These are phyloP conservation scores for Diorhabda carinulata DNA, from an alignment of 1,140 invertebrate genomes.

Conservation along the genomic window DNA sequence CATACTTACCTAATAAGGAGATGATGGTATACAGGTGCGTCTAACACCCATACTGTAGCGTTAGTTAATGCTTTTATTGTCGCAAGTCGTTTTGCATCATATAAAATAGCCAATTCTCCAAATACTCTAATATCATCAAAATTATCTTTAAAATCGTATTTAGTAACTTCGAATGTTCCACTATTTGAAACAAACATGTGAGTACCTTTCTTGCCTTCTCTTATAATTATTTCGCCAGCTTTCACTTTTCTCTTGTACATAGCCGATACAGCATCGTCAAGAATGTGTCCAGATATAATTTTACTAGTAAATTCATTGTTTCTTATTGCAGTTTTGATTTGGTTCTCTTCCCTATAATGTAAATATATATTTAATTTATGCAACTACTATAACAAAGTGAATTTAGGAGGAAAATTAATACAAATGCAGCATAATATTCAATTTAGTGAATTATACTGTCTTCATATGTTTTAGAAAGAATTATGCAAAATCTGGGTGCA, in stretches of 20 bases:
- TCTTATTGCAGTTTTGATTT: slow-evolving; percentile 30
- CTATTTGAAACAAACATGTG: slow-evolving; percentile 29
- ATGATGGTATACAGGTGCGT: slow-evolving; percentile 88
- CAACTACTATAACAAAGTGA: no score
- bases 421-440: no score
- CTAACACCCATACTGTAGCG: slow-evolving; percentile 81
- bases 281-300: slow-evolving; percentile 24
- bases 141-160: slow-evolving; percentile 3
- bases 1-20: slow-evolving; percentile 86
- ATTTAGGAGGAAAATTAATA: no score
- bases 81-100: slow-evolving; percentile 28
- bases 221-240: slow-evolving; percentile 29
- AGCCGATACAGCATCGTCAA: slow-evolving; percentile 24
- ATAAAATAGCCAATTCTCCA: slow-evolving; percentile 30
- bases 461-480: no score
- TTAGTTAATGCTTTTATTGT: slow-evolving; percentile 21
- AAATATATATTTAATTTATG: no score
- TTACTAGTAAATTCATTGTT: slow-evolving; percentile 33
- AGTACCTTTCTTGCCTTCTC: slow-evolving; percentile 28
- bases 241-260: slow-evolving; percentile 27
- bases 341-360: slow-evolving; percentile 26
- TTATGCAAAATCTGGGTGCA: no score
- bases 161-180: slow-evolving; percentile 20
- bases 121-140: slow-evolving; percentile 20
- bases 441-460: no score